These are phyloP conservation scores for Panagrolaimus sp. DNA, from an alignment of 1,140 invertebrate genomes.

Conservation along the genomic window DNA sequence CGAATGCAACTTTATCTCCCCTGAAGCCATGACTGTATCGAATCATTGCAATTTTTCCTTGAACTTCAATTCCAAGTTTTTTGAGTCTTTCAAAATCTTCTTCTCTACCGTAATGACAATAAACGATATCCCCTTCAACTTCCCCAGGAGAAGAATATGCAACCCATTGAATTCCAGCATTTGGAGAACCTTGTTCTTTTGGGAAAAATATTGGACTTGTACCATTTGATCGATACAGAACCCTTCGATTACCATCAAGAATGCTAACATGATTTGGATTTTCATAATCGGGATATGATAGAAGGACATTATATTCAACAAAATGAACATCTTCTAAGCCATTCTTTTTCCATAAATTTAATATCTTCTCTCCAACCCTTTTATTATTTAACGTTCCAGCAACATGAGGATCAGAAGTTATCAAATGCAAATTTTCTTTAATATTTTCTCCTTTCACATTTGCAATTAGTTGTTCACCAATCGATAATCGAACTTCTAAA, in stretches of 20 bases:
- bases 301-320: conserved; percentile 47
- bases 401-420: conserved; percentile 53
- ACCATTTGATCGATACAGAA: conserved; percentile 39
- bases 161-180: conserved; percentile 54
- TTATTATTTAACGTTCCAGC: conserved; percentile 52
- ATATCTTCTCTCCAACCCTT: conserved; percentile 53
- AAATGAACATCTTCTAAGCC: conserved; percentile 56
- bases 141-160: conserved; percentile 47
- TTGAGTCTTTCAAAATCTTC: conserved; percentile 47
- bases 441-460: conserved; percentile 40
- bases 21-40: conserved; percentile 44
- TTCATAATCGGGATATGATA: conserved; percentile 49
- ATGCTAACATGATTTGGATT: conserved; percentile 50
- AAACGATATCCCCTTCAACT: conserved; percentile 51
- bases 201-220: conserved; percentile 35
- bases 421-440: conserved; percentile 42
- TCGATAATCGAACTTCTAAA: not conserved
- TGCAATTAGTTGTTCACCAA: conserved; percentile 16
- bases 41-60: conserved; percentile 55
- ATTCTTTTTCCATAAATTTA: conserved; percentile 37
- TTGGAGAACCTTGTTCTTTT: conserved; percentile 45
- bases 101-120: conserved; percentile 43
- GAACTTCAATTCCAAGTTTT: conserved; percentile 36
- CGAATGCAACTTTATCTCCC: conserved; percentile 51
- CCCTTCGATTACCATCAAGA: conserved; percentile 24